Evolutionary conservation across 1,140 invertebrate species (phyloP).

Genomic region (Panulirus ornatus): DNA sequence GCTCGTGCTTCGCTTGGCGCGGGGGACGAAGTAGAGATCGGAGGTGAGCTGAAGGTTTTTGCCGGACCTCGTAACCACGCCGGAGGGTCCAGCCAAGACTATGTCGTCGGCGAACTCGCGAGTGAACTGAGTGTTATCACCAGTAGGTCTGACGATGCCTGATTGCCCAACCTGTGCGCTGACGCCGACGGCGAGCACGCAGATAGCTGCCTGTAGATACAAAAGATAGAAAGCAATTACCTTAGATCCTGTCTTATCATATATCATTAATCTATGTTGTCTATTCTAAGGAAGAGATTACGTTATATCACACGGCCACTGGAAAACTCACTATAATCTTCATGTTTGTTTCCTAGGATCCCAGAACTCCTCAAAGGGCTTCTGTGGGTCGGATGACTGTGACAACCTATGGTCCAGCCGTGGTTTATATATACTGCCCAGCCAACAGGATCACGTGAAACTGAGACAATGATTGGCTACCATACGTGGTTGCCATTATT

Average conservation of each 20-base stretch:
- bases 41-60: constrained; percentile 48
- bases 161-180: constrained; percentile 66
- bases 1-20: background rate
- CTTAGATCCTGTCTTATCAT: background rate
- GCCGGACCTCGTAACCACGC: constrained; percentile 54
- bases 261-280: too few relatives aligned
- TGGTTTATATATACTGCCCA: constrained; percentile 12
- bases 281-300: background rate
- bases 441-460: background rate
- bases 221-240: background rate
- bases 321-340: constrained; percentile 35
- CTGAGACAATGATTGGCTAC: constrained; percentile 9
- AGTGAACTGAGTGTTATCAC: constrained; percentile 40
- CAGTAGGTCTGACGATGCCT: constrained; percentile 63
- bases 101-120: constrained; percentile 49
- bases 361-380: constrained; percentile 41
- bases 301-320: background rate
- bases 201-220: constrained; percentile 57
- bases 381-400: constrained; percentile 32
- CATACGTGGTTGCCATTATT: background rate
- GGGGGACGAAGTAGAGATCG: constrained; percentile 5
- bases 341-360: constrained; percentile 9
- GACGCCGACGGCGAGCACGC: constrained; percentile 55
- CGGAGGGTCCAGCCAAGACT: constrained; percentile 50
- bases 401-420: background rate